Base-by-base conservation (phyloP, 2,888 invertebrate genomes). In the Salticus scenicus region DNA sequence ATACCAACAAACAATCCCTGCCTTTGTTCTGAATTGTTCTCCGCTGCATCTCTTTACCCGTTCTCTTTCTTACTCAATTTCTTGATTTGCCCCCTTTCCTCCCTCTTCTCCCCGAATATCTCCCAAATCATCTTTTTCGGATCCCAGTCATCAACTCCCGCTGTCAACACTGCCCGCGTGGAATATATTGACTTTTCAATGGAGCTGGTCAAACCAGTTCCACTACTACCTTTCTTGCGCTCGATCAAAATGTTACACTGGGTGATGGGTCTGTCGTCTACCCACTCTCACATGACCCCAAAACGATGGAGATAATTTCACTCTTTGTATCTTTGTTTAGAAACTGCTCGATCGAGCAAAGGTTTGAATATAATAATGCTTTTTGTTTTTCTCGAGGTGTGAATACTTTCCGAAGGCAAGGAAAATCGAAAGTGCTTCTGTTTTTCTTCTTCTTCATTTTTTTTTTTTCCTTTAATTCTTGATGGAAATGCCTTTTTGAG, bases 151-250 rank as follows among this genome's bases (percentile, higher is more conserved):
- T 57, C 57, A 33, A 67, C 67, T 37, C 20, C 67, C 12, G 71
- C 76, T 80, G 80, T 80, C 80, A 80, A 73, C 80, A 74, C 80
- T 64, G 37, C 41, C 67, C 33, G 67, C 51, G 47, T 33, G 69
- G 80, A 80, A 80, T 80, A 73, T 80, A 80, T 80, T 80, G 80
- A 80, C 80, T 80, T 79, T 79, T 69, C 67, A 67, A 71, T 79
- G 79, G 63, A 66, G 67, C 80, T 51, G 66, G 80, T 80, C 80
- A 80, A 80, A 80, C 80, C 74, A 67, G 80, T 80, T 80, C 80
- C 78, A 42, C 64, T 42, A 33, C 33, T 33, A 24, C 79, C 72
- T 66, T 24, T 75, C n/a, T 51, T 74, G 30, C 41, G 41, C 20
- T 17, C 64, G 71, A 78, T 78, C 78, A 70, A 63, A 79, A 78